phyloP scores from a whole-genome alignment of 2,797 vertebrate species.

The Sebastes hopkinsi region DNA sequence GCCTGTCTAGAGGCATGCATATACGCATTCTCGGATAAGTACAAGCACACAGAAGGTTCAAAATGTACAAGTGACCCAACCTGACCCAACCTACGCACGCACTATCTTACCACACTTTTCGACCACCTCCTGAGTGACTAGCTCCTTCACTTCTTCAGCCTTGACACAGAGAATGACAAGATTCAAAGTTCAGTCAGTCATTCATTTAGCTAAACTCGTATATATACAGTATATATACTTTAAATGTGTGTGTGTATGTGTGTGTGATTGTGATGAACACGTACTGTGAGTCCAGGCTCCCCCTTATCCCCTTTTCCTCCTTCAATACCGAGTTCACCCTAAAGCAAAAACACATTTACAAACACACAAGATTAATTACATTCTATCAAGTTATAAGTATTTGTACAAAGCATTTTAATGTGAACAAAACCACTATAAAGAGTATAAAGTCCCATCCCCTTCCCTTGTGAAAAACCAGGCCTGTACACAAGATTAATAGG shows the following conservation, averaged over 20 bases:
- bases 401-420: neutral
- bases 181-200: neutral
- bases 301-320: constrained; percentile 90
- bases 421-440: neutral
- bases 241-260: neutral
- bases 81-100: neutral
- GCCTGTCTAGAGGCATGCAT: constrained; percentile 8
- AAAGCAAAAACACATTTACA: constrained; percentile 5
- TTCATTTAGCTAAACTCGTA: neutral
- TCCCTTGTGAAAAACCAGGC: neutral
- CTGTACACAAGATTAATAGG: neutral
- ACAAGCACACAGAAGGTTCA: constrained; percentile 5
- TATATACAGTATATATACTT: neutral
- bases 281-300: constrained; percentile 89
- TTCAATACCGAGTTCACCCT: constrained; percentile 82
- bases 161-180: constrained; percentile 58
- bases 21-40: constrained; percentile 11
- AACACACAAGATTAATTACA: neutral
- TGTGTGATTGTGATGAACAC: constrained; percentile 45
- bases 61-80: neutral
- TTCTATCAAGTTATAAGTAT: neutral
- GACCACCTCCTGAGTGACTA: constrained; percentile 85
- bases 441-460: neutral
- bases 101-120: constrained; percentile 86
- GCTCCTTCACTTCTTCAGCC: constrained; percentile 88